A percentile compares a stretch with the other conserved stretches of the same genome.
Conservation (phyloP, 2,113 vertebrate genomes). For the Cynoglossus semilaevis region DNA sequence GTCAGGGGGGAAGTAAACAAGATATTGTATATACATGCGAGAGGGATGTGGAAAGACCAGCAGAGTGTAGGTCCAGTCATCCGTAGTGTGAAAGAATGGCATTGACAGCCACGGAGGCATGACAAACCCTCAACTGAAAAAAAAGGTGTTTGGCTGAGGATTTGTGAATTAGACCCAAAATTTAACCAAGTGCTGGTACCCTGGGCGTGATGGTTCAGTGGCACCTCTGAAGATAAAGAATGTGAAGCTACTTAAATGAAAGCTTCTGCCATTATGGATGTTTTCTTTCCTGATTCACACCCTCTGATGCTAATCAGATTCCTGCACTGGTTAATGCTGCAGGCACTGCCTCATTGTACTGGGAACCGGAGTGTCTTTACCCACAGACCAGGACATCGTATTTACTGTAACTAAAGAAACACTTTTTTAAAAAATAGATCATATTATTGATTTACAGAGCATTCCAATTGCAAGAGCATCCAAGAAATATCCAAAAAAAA, state of each 20-base stretch:
- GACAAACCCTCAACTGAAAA: conserved; percentile 54
- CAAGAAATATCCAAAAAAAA: too few species aligned
- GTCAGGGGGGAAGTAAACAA: conserved; percentile 18
- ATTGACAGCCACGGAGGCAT: conserved; percentile 61
- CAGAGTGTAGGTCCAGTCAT: conserved; percentile 50
- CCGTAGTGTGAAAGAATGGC: conserved; percentile 59
- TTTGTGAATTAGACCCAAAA: conserved; percentile 69
- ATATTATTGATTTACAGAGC: too few species aligned
- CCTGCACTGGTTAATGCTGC: conserved; percentile 29
- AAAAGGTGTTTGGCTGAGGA: conserved; percentile 56
- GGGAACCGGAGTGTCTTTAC: conserved; percentile 3
- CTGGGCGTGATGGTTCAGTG: conserved; percentile 75
- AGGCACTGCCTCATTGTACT: conserved; percentile 23
- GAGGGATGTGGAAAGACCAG: conserved; percentile 34
- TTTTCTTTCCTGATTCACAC: conserved; percentile 53
- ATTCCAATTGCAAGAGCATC: too few species aligned
- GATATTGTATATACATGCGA: conserved; percentile 39
- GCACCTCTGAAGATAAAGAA: conserved; percentile 43
- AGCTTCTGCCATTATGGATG: conserved; percentile 62
- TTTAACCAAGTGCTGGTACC: conserved; percentile 76
- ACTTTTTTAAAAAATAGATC: too few species aligned
- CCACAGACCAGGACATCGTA: background rate
- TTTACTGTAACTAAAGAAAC: too few species aligned
- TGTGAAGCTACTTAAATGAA: conserved; percentile 74
- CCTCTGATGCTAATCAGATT: conserved; percentile 57